Base-by-base conservation (phyloP, 2,113 vertebrate genomes). In the Serinus canaria region DNA sequence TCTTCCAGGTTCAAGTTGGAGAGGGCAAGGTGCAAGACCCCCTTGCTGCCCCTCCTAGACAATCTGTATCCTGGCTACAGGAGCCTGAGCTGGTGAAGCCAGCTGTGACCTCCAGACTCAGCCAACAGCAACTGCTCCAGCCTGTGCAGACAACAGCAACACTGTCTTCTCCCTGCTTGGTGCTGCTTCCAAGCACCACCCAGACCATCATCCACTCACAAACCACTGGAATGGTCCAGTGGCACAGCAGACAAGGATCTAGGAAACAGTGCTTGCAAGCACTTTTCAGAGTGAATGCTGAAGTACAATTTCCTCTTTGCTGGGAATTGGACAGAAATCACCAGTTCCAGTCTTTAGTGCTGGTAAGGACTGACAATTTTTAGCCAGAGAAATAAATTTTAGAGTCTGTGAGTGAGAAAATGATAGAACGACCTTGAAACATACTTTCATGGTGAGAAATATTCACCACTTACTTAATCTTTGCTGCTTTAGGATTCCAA, bases 241-340 rank as follows among this genome's bases (percentile, higher is more conserved):
- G 62, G 52, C 0, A 0, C 53, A 66, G 30, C 2, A 69, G 67
- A 44, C 24, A 1, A 13, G 31, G 82, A 56, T 56, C 33, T 73
- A 70, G 74, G 69, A 41, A 69, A 63, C 3, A 1, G n/a, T 6
- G 33, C 46, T 87, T 31, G 30, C 23, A 52, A 81, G 37, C 17
- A 5, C 20, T 60, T 50, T 16, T 24, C 49, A 37, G 46, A 46
- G 56, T 3, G 7, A 66, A 30, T n/a, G 19, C 69, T 78, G 56
- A 35, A 37, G 17, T 35, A 23, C 23, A 70, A 63, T 75, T 47
- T 47, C 27, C 28, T 50, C 27, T 77, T 49, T 74, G 67, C 80
- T 72, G 83, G 86, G 53, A 94, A 84, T 1, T 28, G 33, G 52
- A n/a, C 50, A 66, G 59, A 67, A 70, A 39, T 37, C 12, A 30